A percentile compares a stretch with the other conserved stretches of the same genome.
These are phyloP conservation scores for Brachypteracias leptosomus DNA, from an alignment of 2,113 vertebrate genomes.

Conservation along the genomic window DNA sequence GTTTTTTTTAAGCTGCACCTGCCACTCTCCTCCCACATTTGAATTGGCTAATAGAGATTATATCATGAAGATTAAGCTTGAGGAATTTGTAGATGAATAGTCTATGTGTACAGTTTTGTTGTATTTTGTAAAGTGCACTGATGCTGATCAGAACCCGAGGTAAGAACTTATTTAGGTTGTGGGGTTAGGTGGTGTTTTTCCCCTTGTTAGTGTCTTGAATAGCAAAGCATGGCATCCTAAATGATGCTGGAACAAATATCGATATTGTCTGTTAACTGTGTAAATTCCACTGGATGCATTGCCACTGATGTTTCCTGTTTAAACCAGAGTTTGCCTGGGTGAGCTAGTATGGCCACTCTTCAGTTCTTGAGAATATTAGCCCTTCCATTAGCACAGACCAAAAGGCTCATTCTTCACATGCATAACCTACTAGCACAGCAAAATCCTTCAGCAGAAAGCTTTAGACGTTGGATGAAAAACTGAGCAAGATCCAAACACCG, in stretches of 20 bases:
- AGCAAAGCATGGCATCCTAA: background rate
- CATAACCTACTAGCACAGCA: background rate
- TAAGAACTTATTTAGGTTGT: background rate
- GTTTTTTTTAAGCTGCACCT: background rate
- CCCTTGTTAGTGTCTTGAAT: background rate
- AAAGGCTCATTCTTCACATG: background rate
- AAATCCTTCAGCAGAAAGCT: background rate
- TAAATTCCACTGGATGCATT: background rate
- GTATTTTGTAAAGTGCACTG: background rate
- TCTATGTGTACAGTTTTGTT: rapidly evolving
- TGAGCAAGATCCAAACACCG: background rate
- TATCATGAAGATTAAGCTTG: background rate
- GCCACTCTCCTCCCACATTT: background rate
- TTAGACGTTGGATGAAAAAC: background rate
- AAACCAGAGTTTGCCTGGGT: background rate
- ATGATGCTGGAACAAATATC: background rate
- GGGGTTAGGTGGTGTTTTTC: rapidly evolving
- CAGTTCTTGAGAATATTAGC: background rate
- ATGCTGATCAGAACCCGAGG: background rate
- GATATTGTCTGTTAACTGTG: background rate
- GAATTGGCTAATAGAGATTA: background rate
- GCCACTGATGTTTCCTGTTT: background rate
- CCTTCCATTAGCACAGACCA: background rate
- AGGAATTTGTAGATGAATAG: background rate
- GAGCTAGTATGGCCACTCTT: background rate